phyloP scores from a whole-genome alignment of 2,888 invertebrate genomes.

The Alitta virens region DNA sequence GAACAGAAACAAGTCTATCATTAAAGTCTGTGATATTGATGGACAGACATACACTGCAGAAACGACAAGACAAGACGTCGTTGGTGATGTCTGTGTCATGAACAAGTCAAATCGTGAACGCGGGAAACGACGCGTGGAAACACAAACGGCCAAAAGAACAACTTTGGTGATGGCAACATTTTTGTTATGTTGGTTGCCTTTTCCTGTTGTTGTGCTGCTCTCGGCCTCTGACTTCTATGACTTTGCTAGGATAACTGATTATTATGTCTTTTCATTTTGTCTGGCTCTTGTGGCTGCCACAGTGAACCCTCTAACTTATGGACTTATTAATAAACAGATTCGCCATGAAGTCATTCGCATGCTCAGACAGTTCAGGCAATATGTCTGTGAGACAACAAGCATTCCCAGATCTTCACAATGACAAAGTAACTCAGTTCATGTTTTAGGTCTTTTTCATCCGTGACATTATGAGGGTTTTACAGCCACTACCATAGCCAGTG shows the following conservation, averaged over 20 bases:
- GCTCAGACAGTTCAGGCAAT: neutral
- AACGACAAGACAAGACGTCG: constrained; percentile 20
- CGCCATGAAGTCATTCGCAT: constrained; percentile 5
- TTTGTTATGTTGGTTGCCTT: constrained; percentile 17
- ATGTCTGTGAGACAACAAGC: too few species aligned
- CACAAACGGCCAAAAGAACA: constrained; percentile 37
- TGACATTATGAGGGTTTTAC: too few species aligned
- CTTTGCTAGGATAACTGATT: neutral
- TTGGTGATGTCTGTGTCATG: constrained; percentile 42
- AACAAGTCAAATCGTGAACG: constrained; percentile 34
- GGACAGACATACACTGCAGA: constrained; percentile 32
- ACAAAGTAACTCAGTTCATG: too few species aligned
- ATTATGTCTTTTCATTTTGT: constrained; percentile 4
- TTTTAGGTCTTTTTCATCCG: too few species aligned
- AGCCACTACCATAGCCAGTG: too few species aligned
- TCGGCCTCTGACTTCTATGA: neutral
- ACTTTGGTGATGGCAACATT: constrained; percentile 15
- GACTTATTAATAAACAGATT: constrained; percentile 11
- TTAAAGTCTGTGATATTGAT: constrained; percentile 19
- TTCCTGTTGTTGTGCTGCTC: constrained; percentile 10
- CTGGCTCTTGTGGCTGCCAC: constrained; percentile 6
- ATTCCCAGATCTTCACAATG: too few species aligned
- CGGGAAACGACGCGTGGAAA: constrained; percentile 40
- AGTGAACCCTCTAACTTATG: constrained; percentile 10
- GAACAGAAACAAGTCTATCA: neutral